Evolutionary conservation across 1,140 invertebrate species (phyloP), one percentile per base, ranked within the genome.

Genomic region (Scylla paramamosain): DNA sequence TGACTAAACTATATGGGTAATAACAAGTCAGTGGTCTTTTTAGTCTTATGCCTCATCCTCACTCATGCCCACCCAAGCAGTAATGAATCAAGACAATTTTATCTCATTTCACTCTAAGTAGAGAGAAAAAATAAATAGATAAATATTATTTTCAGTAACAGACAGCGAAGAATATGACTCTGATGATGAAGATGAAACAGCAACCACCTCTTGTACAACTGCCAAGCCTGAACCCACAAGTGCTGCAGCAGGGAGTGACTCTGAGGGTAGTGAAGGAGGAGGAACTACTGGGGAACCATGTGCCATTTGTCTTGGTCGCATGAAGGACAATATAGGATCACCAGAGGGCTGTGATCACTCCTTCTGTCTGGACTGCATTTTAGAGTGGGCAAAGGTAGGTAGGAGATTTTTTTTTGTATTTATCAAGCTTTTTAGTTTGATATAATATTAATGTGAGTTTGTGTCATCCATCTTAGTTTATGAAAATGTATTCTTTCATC

Each of bases 271-370:
- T 93, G 92, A 93, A 8, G 83, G 46, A 25, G 91, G 93, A 12
- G 92, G 77, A 20, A 86, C 48, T 16, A 32, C 39, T 89, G 93
- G 93, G 94, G 97, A 97, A 28, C 96, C 96, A 7, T 98, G 97
- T 97, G 97, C 97, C 10, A 97, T 98, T 92, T 98, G 97, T 96
- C 96, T 98, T 48, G 96, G 97, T 48, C 96, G 96, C 87, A 97
- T 97, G 86, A 95, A 95, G 39, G 97, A 98, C 97, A 98, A 98
- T 96, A 97, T 99, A 87, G 99, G 98, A 0, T 98, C 98, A 87
- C 99, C 99, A 0, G 98, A 98, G 95, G 97, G 97, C n/a, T 99
- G 99, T 97, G 98, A 99, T 95, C 99, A 99, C 96, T 97, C 97
- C 67, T 99, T 99, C 96, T 99, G 99, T 97, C 97, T 98, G 7